A percentile compares a stretch with the other conserved stretches of the same genome.
These are phyloP conservation scores for Drosophila multiciliata DNA, from an alignment of 2,888 invertebrate genomes.

Conservation along the genomic window DNA sequence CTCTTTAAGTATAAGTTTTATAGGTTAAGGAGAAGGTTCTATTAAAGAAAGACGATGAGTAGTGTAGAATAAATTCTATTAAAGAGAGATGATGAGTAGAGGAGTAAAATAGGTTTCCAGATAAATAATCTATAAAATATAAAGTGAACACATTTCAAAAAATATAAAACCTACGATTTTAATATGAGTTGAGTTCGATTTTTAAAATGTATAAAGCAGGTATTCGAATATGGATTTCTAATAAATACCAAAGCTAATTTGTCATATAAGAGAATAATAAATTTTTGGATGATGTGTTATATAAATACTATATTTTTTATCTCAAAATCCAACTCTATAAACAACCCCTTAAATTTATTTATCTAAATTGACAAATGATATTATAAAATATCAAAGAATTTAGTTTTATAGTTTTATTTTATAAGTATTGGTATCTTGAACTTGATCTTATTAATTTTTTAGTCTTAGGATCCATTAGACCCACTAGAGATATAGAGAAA, in stretches of 20 bases:
- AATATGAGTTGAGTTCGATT: not conserved
- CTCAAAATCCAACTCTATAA: not conserved
- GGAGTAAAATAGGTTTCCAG: not conserved
- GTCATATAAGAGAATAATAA: not conserved
- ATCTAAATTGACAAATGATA: not conserved
- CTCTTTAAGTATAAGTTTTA: not conserved
- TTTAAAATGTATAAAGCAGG: not conserved
- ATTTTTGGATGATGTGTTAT: not conserved
- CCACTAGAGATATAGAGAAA: not conserved
- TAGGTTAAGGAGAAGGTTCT: not conserved
- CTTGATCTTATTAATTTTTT: fast-evolving
- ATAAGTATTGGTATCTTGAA: not conserved
- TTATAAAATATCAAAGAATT: not conserved
- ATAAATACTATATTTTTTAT: not conserved
- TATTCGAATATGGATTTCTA: not conserved
- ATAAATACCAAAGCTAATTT: not conserved
- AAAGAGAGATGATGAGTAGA: not conserved
- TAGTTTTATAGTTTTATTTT: not conserved
- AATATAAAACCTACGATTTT: too few species aligned
- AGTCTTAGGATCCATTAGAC: fast-evolving
- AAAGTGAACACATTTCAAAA: too few species aligned
- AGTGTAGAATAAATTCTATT: not conserved
- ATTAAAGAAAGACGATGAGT: not conserved
- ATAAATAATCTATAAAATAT: not conserved
- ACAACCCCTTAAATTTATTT: not conserved